A percentile compares a stretch with the other conserved stretches of the same genome.
These are phyloP conservation scores for Alligator sinensis DNA, from an alignment of 2,113 vertebrate species.

Conservation along the genomic window DNA sequence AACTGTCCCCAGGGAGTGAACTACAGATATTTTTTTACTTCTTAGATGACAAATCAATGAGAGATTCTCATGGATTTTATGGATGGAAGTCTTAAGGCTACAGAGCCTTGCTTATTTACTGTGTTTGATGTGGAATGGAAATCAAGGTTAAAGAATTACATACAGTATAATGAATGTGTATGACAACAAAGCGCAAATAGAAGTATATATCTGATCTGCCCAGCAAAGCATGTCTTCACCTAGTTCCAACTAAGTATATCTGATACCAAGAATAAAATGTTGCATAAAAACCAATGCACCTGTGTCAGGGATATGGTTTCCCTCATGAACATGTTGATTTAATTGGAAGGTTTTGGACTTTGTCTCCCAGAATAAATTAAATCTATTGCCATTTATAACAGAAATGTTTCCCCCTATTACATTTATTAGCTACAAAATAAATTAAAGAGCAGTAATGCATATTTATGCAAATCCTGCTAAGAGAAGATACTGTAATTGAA, in stretches of 20 bases:
- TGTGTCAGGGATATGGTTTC: too few relatives aligned
- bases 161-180: neutral
- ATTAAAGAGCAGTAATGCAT: neutral
- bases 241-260: neutral
- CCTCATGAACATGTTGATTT: neutral
- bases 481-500: neutral
- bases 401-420: neutral
- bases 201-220: neutral
- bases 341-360: neutral
- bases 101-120: neutral
- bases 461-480: neutral
- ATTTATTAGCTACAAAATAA: neutral
- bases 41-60: fast-evolving
- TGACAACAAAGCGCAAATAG: neutral
- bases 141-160: neutral
- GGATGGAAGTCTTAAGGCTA: neutral
- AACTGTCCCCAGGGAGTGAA: neutral
- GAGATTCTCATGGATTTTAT: neutral
- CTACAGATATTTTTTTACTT: neutral
- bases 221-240: neutral
- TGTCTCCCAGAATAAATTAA: neutral
- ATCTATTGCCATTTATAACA: neutral
- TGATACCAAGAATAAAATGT: neutral
- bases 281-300: too few relatives aligned
- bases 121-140: neutral